Base-by-base conservation (phyloP, 2,888 invertebrate species). In the Mythimna vitellina region DNA sequence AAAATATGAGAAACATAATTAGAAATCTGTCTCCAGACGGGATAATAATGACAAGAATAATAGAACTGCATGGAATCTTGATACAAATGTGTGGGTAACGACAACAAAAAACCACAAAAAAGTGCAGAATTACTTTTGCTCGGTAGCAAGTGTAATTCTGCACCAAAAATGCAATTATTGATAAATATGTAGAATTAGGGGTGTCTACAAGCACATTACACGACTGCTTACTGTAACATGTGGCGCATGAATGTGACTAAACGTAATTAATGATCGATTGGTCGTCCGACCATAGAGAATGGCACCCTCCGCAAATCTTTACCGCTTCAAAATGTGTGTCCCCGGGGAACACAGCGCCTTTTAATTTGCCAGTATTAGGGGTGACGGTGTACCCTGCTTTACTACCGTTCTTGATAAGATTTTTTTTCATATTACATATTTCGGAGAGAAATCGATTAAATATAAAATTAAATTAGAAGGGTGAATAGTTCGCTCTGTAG, bases 221-320 rank as follows among this genome's bases (percentile, higher is more conserved):
- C 78, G 82, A 83, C 81, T 82, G 84, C 86, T 77, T 85, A 88
- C 73, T 85, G 92, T 90, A 92, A 94, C 96, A 96, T 96, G 94
- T 96, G 96, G 94, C 91, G 92, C 92, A 91, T 93, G 93, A 94
- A 94, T 95, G 94, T 93, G 92, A 93, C 93, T 93, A 93, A 95
- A 94, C 92, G 93, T 94, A 95, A 96, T 96, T 96, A 95, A 95
- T 94, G 95, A 95, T 94, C 93, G 94, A 96, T 95, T 94, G 93
- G 91, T 92, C 90, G 91, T 90, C 74, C 90, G 89, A 90, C 92
- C 91, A 89, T 90, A 87, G 90, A 89, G 91, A 92, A 92, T 89
- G 85, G 89, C 78, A 92, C 93, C 94, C 94, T 93, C 90, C 89
- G 92, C 93, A 92, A 95, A 95, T 95, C 95, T 93, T 93, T 93